Percentiles rank a stretch among this genome's conserved stretches.
Conservation (phyloP, 2,797 vertebrate genomes). For the Eulemur coronatus region DNA sequence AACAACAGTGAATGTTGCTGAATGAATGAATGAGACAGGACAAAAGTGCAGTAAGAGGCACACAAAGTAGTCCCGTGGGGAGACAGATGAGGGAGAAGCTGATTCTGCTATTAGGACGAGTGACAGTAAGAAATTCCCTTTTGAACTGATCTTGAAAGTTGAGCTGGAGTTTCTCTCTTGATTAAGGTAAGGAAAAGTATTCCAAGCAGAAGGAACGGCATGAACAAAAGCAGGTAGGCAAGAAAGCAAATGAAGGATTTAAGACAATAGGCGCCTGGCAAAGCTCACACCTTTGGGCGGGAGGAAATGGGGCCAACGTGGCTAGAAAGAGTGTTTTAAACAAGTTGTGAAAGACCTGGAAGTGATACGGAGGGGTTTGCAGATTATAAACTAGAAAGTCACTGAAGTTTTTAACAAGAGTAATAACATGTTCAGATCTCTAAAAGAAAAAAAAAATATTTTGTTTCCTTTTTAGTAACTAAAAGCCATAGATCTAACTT, state of each 20-base stretch:
- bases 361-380: background rate
- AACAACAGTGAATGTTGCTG: background rate
- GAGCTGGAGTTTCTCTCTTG: background rate
- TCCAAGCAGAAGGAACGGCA: background rate
- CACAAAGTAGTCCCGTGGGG: background rate
- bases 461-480: slow-evolving; percentile 33
- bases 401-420: background rate
- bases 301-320: background rate
- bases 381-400: background rate
- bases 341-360: slow-evolving; percentile 32
- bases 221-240: background rate
- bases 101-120: background rate
- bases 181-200: background rate
- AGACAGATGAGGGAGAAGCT: background rate
- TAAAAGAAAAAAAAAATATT: slow-evolving; percentile 9
- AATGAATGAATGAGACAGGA: background rate
- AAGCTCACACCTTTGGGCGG: background rate
- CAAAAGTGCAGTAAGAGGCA: background rate
- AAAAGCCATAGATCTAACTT: background rate
- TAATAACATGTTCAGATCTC: background rate
- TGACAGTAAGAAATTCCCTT: background rate
- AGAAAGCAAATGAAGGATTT: background rate
- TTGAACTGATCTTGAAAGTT: background rate
- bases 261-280: background rate
- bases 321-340: background rate